Base-by-base conservation (phyloP, 2,888 invertebrate genomes). In the Lasioglossum villosulum region DNA sequence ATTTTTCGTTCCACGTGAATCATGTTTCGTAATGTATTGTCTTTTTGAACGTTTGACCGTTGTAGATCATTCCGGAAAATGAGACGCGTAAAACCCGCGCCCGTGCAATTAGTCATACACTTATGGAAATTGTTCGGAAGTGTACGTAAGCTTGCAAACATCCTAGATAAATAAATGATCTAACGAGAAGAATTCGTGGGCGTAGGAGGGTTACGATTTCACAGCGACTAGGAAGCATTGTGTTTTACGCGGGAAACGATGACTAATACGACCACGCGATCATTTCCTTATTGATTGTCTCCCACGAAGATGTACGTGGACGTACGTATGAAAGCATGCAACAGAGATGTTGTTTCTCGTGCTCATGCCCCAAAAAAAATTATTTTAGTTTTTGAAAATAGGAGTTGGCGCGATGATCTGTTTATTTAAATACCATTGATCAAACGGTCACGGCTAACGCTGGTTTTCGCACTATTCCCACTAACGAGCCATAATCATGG, bases 211-310 rank as follows among this genome's bases (percentile, higher is more conserved):
- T 72, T 80, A 84, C 76, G 82, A 74, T 83, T 75, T 86, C 78
- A 56, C 73, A 80, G 45, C 84, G 82, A 75, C 82, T 79, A 82
- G 86, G 85, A 90, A 83, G 85, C 84, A 87, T 89, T 87, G 77
- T 80, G 77, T 79, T 77, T 76, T 71, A 76, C 84, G 52, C 71
- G 68, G 84, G 34, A 75, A 27, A 30, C 74, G 82, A 82, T 91
- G 91, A 91, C 89, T 91, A 91, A 91, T 85, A 82, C 78, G 34
- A 45, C 59, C 77, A 42, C 72, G 68, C 66, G 48, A 86, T 89
- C 86, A 76, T 88, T 90, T 88, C 90, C 90, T 89, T 90, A 87
- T 90, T 66, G 78, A 89, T 80, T 80, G 42, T 81, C 39, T 74
- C 68, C 70, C 73, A 73, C 75, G 59, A 76, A 80, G 75, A 83